A percentile compares a stretch with the other conserved stretches of the same genome.
Evolutionary conservation across 2,797 vertebrate species (phyloP).

Genomic region (Xyrichtys novacula): DNA sequence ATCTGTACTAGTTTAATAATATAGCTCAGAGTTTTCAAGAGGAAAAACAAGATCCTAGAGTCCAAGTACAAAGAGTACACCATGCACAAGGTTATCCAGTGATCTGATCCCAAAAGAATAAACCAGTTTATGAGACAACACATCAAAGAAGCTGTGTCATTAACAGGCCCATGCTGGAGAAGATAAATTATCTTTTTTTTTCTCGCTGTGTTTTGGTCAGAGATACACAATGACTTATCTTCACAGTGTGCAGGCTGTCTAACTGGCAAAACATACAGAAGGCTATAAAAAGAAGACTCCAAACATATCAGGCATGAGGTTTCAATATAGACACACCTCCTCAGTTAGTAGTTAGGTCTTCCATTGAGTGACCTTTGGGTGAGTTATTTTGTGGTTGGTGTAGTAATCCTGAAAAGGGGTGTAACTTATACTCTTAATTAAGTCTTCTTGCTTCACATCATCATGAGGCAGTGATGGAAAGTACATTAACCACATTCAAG

Average conservation of each 20-base stretch:
- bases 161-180: neutral
- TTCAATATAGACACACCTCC: conserved; percentile 10
- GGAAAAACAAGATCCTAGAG: neutral
- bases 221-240: conserved; percentile 9
- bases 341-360: conserved; percentile 1
- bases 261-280: conserved; percentile 28
- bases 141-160: neutral
- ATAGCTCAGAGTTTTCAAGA: neutral
- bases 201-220: conserved; percentile 11
- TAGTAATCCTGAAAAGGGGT: neutral
- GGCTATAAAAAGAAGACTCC: conserved; percentile 28
- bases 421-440: neutral
- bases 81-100: neutral
- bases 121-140: neutral
- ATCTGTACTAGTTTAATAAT: neutral
- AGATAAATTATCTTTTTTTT: conserved; percentile 9
- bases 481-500: no score
- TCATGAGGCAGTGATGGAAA: no score
- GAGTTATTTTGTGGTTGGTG: neutral
- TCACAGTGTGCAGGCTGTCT: conserved; percentile 5
- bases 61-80: conserved; percentile 1
- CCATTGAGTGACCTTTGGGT: neutral
- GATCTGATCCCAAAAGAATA: neutral
- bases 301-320: neutral
- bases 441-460: neutral